Evolutionary conservation across 2,797 vertebrate species (phyloP).

Genomic region (Phrynocephalus guinanensis): DNA sequence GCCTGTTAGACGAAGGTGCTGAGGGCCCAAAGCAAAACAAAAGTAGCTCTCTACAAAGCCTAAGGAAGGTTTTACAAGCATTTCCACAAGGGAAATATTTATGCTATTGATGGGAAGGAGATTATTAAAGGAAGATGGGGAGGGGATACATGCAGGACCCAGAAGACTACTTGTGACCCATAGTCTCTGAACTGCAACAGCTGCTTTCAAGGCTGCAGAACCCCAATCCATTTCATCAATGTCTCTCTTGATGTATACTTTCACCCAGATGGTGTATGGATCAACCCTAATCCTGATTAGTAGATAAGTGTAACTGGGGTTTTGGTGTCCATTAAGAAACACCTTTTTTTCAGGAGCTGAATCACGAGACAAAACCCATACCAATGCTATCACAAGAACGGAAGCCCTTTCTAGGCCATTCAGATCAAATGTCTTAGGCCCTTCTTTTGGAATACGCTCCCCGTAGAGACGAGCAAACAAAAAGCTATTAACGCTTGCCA

Average conservation of each 20-base stretch:
- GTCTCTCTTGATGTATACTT: not conserved
- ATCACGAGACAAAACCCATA: too few relatives aligned
- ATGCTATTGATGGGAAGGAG: too few relatives aligned
- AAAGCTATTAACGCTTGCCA: slow-evolving; percentile 24
- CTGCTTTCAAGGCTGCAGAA: not conserved
- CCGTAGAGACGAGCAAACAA: not conserved
- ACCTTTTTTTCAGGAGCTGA: not conserved
- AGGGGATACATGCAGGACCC: too few relatives aligned
- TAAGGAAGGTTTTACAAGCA: too few relatives aligned
- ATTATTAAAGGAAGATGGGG: too few relatives aligned
- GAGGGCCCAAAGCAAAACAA: too few relatives aligned
- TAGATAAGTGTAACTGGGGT: not conserved
- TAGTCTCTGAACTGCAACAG: not conserved
- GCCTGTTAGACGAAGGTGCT: too few relatives aligned
- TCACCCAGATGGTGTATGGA: not conserved
- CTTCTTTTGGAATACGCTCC: not conserved
- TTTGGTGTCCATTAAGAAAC: not conserved
- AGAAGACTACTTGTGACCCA: too few relatives aligned
- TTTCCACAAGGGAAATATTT: too few relatives aligned
- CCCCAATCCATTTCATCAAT: not conserved
- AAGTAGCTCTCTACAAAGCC: too few relatives aligned
- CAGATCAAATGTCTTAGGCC: not conserved
- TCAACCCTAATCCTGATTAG: not conserved
- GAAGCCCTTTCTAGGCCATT: not conserved
- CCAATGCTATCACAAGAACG: not conserved